phyloP scores from a whole-genome alignment of 1,140 invertebrate genomes.

The Rhopalosiphum padi region DNA sequence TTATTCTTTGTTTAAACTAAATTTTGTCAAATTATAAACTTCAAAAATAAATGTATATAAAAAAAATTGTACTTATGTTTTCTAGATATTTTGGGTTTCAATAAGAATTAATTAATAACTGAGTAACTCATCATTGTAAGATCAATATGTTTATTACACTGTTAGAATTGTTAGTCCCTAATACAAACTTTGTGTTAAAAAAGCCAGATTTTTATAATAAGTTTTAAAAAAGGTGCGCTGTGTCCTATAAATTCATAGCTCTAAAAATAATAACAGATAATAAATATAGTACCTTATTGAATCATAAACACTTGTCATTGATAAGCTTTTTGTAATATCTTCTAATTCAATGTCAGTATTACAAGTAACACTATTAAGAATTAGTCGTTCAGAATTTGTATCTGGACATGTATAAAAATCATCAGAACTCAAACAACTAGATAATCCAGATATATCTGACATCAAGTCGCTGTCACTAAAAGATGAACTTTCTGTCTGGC shows the following conservation, averaged over 20 bases:
- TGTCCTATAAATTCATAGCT: background rate
- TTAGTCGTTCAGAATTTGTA: background rate
- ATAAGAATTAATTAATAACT: background rate
- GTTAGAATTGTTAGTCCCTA: background rate
- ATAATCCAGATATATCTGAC: constrained; percentile 34
- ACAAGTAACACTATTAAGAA: background rate
- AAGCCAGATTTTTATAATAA: background rate
- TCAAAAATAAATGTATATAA: background rate
- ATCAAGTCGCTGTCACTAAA: constrained; percentile 41
- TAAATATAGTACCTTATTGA: background rate
- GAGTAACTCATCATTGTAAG: background rate
- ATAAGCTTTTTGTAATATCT: background rate
- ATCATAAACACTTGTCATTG: background rate
- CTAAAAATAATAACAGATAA: background rate
- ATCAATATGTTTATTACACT: background rate
- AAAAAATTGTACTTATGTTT: background rate
- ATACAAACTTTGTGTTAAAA: background rate
- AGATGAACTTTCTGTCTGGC: background rate
- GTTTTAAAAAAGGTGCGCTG: background rate
- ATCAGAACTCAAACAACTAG: background rate
- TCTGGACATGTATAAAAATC: constrained; percentile 32
- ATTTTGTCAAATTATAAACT: background rate
- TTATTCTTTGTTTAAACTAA: background rate
- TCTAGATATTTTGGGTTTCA: background rate
- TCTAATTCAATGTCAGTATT: background rate